A percentile compares a stretch with the other conserved stretches of the same genome.
phyloP scores from a whole-genome alignment of 2,113 vertebrate genomes.

The Stercorarius parasiticus region DNA sequence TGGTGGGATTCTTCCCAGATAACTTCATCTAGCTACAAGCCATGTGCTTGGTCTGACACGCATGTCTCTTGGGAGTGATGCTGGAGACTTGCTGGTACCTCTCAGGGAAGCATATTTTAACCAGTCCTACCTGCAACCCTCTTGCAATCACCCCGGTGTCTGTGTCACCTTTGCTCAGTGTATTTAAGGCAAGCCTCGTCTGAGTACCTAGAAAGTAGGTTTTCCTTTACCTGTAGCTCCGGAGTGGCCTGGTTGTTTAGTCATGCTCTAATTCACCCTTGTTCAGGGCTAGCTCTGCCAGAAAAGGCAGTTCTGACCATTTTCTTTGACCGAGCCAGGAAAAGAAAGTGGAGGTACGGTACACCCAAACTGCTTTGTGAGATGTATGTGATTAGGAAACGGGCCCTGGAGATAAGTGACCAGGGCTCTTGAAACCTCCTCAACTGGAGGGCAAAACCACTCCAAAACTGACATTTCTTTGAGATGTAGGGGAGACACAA shows the following conservation, averaged over 20 bases:
- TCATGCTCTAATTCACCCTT: conserved; percentile 46
- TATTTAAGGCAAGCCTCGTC: neutral
- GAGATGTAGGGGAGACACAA: neutral
- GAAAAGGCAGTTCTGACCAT: neutral
- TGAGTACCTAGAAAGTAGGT: conserved; percentile 52
- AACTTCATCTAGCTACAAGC: neutral
- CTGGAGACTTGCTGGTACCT: neutral
- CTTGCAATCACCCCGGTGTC: neutral
- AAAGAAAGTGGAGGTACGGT: neutral
- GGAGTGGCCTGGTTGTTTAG: neutral
- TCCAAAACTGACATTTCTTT: neutral
- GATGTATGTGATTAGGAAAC: neutral
- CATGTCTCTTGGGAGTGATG: neutral
- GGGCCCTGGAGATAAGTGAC: neutral
- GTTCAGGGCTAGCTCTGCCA: neutral
- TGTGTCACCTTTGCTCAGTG: neutral
- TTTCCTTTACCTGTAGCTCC: conserved; percentile 33
- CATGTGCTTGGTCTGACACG: neutral
- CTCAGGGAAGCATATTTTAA: neutral
- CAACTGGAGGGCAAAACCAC: neutral
- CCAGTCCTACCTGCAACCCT: neutral
- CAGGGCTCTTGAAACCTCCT: neutral
- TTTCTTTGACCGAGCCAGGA: neutral
- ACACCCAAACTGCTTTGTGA: neutral
- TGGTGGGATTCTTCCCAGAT: conserved; percentile 2